phyloP scores from a whole-genome alignment of 2,888 invertebrate species.

The Acanthosepion pharaonis region DNA sequence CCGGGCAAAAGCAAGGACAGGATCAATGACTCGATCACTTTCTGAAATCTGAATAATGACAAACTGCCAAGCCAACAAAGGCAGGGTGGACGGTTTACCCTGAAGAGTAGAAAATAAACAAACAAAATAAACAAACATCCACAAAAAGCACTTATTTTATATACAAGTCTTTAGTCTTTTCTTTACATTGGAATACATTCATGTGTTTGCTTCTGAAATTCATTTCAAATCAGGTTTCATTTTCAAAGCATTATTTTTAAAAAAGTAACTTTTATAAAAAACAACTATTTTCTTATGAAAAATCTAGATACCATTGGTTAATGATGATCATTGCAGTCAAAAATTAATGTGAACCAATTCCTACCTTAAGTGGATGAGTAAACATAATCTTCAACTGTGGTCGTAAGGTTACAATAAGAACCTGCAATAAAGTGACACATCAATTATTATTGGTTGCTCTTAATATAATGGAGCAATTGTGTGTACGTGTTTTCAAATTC shows the following conservation, averaged over 20 bases:
- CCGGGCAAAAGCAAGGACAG: constrained; percentile 91
- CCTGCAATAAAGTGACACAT: constrained; percentile 73
- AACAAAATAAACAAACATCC: background rate
- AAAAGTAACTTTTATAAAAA: background rate
- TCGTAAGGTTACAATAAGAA: constrained; percentile 85
- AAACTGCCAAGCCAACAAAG: constrained; percentile 93
- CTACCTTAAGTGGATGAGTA: constrained; percentile 82
- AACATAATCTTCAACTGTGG: constrained; percentile 86
- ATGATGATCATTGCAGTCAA: background rate
- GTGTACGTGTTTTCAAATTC: background rate
- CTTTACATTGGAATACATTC: too few relatives aligned
- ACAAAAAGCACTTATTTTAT: too few relatives aligned
- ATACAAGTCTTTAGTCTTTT: too few relatives aligned
- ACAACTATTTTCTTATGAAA: too few relatives aligned
- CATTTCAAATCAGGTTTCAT: too few relatives aligned
- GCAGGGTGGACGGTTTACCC: constrained; percentile 83
- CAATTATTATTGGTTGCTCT: background rate
- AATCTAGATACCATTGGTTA: background rate
- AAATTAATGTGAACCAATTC: background rate
- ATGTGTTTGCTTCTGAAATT: too few relatives aligned
- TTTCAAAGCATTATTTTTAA: background rate
- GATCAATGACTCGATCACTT: constrained; percentile 80
- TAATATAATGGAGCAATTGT: background rate
- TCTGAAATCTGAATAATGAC: constrained; percentile 84
- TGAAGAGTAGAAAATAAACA: constrained; percentile 52